Base-by-base conservation (phyloP, 92 coral and sea anemone genomes). In the Palythoa caribaeorum region DNA sequence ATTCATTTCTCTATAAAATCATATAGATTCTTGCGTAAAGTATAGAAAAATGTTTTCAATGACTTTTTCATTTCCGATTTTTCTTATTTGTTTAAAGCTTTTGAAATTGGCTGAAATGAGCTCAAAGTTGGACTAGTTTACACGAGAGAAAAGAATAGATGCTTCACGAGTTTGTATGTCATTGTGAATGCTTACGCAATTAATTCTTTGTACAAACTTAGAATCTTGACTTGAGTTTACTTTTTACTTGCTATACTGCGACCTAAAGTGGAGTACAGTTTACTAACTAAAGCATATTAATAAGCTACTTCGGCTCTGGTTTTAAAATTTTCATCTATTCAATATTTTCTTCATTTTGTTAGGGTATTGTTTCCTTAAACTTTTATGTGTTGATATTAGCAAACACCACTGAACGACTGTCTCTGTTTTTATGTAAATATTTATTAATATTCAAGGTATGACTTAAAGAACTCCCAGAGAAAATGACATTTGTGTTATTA, bases 361-460 rank as follows among this genome's bases (percentile, higher is more conserved):
- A 63, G 51, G 79, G 51, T 91, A 88, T 84, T 88, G 94, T 84
- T 88, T 88, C 90, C 69, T 47, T 65, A 88, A 92, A 89, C 90
- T 88, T 84, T 88, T 80, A 92, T 85, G 87, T 88, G 87, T 65
- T 79, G 92, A 88, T 75, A 88, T 84, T 75, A 73, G 72, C 73
- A 51, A 84, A 77, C 91, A 84, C 48, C 47, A 5, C 19, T 71
- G 77, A 86, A 83, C 89, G 54, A 70, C 86, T 77, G 87, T 84
- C 28, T 88, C 84, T 88, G 89, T 85, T 80, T 71, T 88, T 88
- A 88, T 88, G 92, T 85, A 88, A 92, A 92, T 92, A 90, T 85
- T 85, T 89, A 74, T 84, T 89, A 88, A 71, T 47, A 87, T 77
- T 70, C 80, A 78, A 66, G 70, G 54, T 83, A 83, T 65, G 66